Base-by-base conservation (phyloP, 2,888 invertebrate species). In the Operophtera brumata region DNA sequence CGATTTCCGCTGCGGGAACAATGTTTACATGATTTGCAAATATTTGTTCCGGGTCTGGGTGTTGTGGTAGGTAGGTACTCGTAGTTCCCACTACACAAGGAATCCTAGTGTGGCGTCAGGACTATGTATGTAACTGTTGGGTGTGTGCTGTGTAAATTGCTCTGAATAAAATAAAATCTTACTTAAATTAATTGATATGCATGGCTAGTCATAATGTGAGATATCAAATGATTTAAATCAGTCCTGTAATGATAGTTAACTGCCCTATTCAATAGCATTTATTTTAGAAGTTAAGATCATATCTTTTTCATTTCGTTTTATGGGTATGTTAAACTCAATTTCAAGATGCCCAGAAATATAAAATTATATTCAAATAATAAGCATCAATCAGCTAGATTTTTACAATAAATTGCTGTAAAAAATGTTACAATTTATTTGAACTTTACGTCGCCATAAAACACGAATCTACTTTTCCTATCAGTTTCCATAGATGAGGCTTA, bases 401-500 rank as follows among this genome's bases (percentile, higher is more conserved):
- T 3, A 3, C 4, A 2, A 20, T 4, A 20, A 20, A 20, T 20
- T 3, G 20, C 20, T 20, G 2, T 20, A 2, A 20, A 20, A 20
- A 20, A 20, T 1, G n/a, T 13, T 13, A 7, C 12, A 36, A 5
- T 36, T 8, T 3, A 13, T 36, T 36, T 36, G 13, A 13, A 13
- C 13, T 12, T 36, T 36, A 2, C 28, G 35, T 40, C 39, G 28
- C 40, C 36, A 45, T 13, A 40, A 45, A 26, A 41, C 37, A 20
- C n/a, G 11, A 47, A 46, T 42, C 14, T 10, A 12, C n/a, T 26
- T 54, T 37, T 48, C 13, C 13, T 54, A 32, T 41, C 20, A 45
- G 52, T 59, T 41, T 48, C 57, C 86, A 87, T 89, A 86, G 89
- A 85, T 89, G 88, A 82, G 88, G 87, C 84, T 77, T 74, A 77